Evolutionary conservation across 2,113 vertebrate species (phyloP), one percentile per base, ranked within the genome.

Genomic region (Vulpes vulpes): DNA sequence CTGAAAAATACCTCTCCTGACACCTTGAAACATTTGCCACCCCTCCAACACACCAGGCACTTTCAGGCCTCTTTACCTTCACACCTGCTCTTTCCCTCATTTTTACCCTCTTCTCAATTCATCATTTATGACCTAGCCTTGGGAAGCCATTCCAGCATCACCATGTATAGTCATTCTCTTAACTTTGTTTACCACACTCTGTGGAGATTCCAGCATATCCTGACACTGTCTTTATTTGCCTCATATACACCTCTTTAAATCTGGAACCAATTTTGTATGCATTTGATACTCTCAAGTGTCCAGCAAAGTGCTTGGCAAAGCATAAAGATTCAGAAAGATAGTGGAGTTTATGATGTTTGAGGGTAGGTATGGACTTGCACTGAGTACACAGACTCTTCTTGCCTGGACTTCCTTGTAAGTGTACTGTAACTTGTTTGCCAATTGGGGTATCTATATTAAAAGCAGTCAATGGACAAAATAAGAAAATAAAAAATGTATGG

Each of bases 261-360:
- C 30, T 85, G 10, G 22, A 94, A 93, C 20, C 30, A 30, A 92
- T 87, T 89, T 95, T 3, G 83, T 74, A 59, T 30, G 10, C 6
- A 90, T 67, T 95, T 92, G 4, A 94, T 76, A 88, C 20, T 94
- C 27, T 57, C 53, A 96, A 71, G 53, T 38, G 8, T 80, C 88
- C 59, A 78, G 8, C 4, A 94, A 95, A 95, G 74, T 55, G 23
- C 5, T 22, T 69, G 49, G 2, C 32, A 85, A 95, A 83, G 22
- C 73, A 16, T 81, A 87, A 92, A 69, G 8, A 86, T 69, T 87
- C 4, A 73, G 38, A 95, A 64, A 83, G 8, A 80, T 91, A 9
- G 10, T 55, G 25, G 17, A 81, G 88, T 92, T 87, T 71, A 74
- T 93, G 2, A 65, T 80, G 7, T 27, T 94, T 87, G 6, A 49